A percentile compares a stretch with the other conserved stretches of the same genome.
Conservation (phyloP, 2,113 vertebrate genomes). For the Callochromis pleurospilus region DNA sequence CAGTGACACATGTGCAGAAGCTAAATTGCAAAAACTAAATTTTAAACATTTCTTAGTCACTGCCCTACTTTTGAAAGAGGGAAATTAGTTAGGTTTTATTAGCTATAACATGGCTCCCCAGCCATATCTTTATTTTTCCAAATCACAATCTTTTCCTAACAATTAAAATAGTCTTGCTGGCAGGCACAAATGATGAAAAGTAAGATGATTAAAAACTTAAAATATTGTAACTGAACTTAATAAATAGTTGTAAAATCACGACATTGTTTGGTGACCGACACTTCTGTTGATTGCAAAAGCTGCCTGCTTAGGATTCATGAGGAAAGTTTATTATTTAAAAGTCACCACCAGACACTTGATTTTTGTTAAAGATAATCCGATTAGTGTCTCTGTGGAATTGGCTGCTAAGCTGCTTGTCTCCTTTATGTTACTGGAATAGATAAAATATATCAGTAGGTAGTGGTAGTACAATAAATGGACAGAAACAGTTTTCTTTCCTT, state of each 20-base stretch:
- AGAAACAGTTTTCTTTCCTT: background rate
- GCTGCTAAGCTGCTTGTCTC: background rate
- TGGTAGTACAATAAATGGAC: background rate
- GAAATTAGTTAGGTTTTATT: background rate
- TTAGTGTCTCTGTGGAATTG: background rate
- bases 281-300: background rate
- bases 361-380: background rate
- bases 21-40: background rate
- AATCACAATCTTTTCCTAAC: background rate
- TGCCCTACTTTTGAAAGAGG: background rate
- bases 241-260: background rate
- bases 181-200: background rate
- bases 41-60: background rate
- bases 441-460: background rate
- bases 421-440: slow-evolving; percentile 19
- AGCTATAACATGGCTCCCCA: background rate
- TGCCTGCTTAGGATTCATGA: background rate
- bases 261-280: background rate
- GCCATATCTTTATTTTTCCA: background rate
- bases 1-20: background rate
- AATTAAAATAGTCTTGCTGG: background rate
- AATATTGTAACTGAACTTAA: background rate
- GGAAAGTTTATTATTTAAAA: background rate
- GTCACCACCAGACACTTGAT: background rate
- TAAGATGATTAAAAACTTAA: background rate